Conservation (phyloP, 2,888 invertebrate genomes). For the Erebia palarica region DNA sequence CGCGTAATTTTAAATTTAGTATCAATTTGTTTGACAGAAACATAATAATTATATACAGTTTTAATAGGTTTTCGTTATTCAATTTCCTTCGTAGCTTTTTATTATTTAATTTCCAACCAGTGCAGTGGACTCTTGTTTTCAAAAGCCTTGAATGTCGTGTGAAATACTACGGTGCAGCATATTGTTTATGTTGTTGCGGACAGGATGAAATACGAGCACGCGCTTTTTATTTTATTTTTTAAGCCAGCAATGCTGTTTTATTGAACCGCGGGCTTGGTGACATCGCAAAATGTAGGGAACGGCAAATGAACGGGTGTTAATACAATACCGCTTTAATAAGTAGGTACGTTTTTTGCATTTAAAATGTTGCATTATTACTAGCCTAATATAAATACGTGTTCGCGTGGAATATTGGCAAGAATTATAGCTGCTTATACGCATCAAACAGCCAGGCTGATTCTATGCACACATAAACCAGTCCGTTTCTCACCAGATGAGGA, state of each 20-base stretch:
- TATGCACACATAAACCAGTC: no score
- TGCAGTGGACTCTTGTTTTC: conserved; percentile 52
- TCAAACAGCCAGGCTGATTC: no score
- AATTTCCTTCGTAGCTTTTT: not conserved
- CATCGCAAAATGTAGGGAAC: conserved; percentile 7
- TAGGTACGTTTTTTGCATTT: not conserved
- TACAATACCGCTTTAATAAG: not conserved
- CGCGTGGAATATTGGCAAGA: no score
- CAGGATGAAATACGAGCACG: conserved; percentile 14
- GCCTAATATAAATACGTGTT: no score
- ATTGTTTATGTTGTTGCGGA: conserved; percentile 22
- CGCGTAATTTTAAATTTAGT: no score
- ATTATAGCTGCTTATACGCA: no score
- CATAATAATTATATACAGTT: no score
- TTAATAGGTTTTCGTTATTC: no score
- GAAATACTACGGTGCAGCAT: conserved; percentile 49
- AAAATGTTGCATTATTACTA: no score
- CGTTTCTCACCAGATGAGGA: no score
- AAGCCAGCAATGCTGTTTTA: conserved; percentile 15
- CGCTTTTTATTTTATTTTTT: conserved; percentile 1
- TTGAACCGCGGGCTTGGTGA: conserved; percentile 3
- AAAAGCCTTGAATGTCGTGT: conserved; percentile 49
- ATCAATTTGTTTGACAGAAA: no score
- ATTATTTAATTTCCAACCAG: conserved; percentile 2
- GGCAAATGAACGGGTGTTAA: conserved; percentile 12